These are phyloP conservation scores for Calephelis nemesis DNA, from an alignment of 1,140 invertebrate genomes.

Conservation along the genomic window DNA sequence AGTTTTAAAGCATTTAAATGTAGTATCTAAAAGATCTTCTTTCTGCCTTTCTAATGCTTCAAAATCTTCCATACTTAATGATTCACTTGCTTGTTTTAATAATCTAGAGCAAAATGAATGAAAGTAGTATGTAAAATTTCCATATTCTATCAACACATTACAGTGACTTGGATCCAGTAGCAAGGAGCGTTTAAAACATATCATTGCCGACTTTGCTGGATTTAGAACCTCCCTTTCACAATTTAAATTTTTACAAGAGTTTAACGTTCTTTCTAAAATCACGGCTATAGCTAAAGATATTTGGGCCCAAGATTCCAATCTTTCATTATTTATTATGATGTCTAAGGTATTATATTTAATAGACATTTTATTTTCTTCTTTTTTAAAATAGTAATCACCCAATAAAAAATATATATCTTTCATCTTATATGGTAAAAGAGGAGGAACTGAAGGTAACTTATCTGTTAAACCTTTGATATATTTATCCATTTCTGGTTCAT, in stretches of 20 bases:
- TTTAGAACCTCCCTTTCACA: conserved; percentile 86
- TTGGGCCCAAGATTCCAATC: conserved; percentile 95
- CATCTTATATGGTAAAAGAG: conserved; percentile 79
- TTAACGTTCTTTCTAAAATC: conserved; percentile 90
- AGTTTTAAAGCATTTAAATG: conserved; percentile 87
- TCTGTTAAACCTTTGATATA: conserved; percentile 83
- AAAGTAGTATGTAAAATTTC: conserved; percentile 91
- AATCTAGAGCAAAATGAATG: conserved; percentile 92
- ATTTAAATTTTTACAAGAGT: conserved; percentile 84
- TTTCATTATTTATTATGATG: conserved; percentile 86
- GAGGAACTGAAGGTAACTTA: conserved; percentile 76
- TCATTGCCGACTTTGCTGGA: conserved; percentile 84
- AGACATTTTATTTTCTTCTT: conserved; percentile 87
- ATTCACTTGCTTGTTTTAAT: conserved; percentile 88
- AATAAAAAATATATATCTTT: conserved; percentile 92
- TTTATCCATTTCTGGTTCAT: conserved; percentile 81
- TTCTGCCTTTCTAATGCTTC: conserved; percentile 87
- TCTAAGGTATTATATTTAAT: conserved; percentile 91
- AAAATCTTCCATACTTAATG: conserved; percentile 88
- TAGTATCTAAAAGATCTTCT: conserved; percentile 87
- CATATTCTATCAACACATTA: conserved; percentile 93
- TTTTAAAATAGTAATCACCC: conserved; percentile 95
- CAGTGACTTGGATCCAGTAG: conserved; percentile 85
- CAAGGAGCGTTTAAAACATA: conserved; percentile 89
- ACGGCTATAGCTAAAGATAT: conserved; percentile 90